Evolutionary conservation across 2,797 vertebrate species (phyloP), one percentile per base, ranked within the genome.

Genomic region (Champsocephalus gunnari): DNA sequence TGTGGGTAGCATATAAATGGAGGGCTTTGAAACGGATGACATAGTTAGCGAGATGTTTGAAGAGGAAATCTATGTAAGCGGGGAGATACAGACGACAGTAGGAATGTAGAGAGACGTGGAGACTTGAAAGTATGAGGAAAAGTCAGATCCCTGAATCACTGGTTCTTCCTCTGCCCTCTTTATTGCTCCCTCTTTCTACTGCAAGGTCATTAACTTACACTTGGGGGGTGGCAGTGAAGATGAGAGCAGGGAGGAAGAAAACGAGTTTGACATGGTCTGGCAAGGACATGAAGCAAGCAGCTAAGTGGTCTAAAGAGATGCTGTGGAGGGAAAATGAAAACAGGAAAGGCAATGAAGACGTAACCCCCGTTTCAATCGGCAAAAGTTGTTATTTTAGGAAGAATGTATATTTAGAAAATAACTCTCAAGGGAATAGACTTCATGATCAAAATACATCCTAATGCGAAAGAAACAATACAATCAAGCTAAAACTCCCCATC

Each of bases 151-250:
- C 70, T 57, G 55, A 61, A 57, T 68, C 54, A 16, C 54, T 55
- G 38, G 58, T 68, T 68, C 63, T 56, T 79, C 67, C 51, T 68
- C 59, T 6, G 10, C 48, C 62, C 71, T 50, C 70, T 67, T 59
- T 81, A 49, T 49, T 60, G 58, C 57, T 73, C 66, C 51, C 66
- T 73, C 49, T 48, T 71, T 85, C 51, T 61, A 13, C 86, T 67
- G 73, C 79, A 83, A 78, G 73, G 88, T 83, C 85, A 84, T 73
- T 77, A 84, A 77, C 61, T 67, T 72, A 66, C 71, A 80, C 73
- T 71, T 41, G 53, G 65, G 59, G 54, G 76, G 48, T 59, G 63
- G 66, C 60, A 56, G 57, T 16, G 13, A 71, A 73, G 75, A 80
- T 9, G 44, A 81, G 61, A 76, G 55, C 67, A 67, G 54, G n/a